Evolutionary conservation across 2,113 vertebrate species (phyloP).

Genomic region (Vanacampus margaritifer): DNA sequence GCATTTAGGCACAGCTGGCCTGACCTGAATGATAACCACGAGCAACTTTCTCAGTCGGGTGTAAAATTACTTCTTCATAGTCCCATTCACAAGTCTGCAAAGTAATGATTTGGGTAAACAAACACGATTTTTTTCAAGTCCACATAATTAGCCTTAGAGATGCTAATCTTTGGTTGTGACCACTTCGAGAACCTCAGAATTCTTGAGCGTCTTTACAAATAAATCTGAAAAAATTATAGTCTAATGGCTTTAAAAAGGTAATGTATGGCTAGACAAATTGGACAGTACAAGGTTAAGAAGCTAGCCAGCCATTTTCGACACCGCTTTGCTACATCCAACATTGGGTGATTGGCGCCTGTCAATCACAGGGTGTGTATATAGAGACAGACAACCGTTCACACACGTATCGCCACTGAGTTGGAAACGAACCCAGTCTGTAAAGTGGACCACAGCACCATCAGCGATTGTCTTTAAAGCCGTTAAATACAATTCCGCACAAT

Average conservation of each 20-base stretch:
- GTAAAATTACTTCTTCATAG: background rate
- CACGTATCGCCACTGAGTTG: no score
- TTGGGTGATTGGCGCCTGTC: no score
- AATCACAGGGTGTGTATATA: no score
- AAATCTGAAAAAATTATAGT: background rate
- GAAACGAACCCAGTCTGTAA: background rate
- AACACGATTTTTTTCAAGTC: background rate
- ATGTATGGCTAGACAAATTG: no score
- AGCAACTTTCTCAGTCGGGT: no score
- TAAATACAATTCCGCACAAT: no score
- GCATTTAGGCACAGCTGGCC: background rate
- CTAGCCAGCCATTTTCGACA: no score
- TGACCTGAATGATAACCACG: background rate
- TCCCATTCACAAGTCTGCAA: background rate
- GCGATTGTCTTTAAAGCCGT: background rate
- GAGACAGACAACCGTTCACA: no score
- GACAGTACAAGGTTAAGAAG: no score
- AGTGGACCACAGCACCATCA: background rate
- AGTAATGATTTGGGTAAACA: background rate
- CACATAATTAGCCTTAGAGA: background rate
- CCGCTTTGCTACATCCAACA: no score
- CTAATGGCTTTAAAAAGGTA: constrained; percentile 1
- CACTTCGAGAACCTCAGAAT: background rate
- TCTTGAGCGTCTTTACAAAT: background rate
- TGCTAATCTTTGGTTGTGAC: background rate